Percentiles rank a stretch among this genome's conserved stretches.
Conservation (phyloP, 2,113 vertebrate genomes). For the Scartelaos histophorus region DNA sequence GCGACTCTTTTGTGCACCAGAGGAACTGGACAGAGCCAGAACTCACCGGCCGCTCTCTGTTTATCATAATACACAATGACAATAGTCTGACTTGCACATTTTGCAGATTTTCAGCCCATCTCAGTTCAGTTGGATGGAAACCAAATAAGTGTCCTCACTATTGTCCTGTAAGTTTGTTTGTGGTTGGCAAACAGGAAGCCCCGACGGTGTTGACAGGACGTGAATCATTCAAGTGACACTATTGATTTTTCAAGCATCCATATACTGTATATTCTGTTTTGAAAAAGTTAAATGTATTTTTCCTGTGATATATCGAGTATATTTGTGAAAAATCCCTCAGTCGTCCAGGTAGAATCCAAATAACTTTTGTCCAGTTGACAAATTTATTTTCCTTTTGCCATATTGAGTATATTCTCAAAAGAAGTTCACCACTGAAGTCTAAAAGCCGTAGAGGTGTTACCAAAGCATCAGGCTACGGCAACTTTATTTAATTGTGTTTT, state of each 20-base stretch:
- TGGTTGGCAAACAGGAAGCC: neutral
- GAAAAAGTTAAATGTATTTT: neutral
- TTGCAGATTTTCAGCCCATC: neutral
- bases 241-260: neutral
- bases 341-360: too few species aligned
- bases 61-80: neutral
- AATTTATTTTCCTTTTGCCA: neutral
- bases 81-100: neutral
- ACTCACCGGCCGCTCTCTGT: neutral
- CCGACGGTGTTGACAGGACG: neutral
- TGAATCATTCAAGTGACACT: neutral
- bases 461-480: neutral
- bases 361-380: too few species aligned
- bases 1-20: slow-evolving; percentile 3
- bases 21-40: slow-evolving; percentile 6
- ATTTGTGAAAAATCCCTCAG: too few species aligned
- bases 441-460: neutral
- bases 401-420: neutral
- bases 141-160: neutral
- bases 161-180: slow-evolving; percentile 7
- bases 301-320: neutral
- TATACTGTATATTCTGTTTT: neutral
- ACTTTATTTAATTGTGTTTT: too few species aligned
- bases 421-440: neutral
- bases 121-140: neutral